Evolutionary conservation across 2,888 invertebrate genomes (phyloP).

Genomic region (Ditylenchus weischeri): DNA sequence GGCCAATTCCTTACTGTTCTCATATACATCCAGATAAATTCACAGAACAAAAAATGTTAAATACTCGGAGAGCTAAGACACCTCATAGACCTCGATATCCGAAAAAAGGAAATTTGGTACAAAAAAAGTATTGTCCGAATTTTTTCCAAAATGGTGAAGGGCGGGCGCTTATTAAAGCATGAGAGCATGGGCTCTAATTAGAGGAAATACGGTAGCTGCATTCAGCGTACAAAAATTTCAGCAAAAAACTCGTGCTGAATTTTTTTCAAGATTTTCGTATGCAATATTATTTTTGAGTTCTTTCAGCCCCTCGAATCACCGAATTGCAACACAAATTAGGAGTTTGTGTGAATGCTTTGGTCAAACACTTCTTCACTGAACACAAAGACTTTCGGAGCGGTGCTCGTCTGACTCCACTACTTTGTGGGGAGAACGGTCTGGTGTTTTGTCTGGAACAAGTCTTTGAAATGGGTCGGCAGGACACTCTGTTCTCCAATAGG

Average conservation of each 20-base stretch:
- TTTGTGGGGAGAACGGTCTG: slow-evolving; percentile 91
- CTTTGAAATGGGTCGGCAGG: slow-evolving; percentile 88
- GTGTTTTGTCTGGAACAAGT: slow-evolving; percentile 89
- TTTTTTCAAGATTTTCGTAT: slow-evolving; percentile 18
- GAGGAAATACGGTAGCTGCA: too few species aligned
- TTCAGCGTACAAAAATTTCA: background rate
- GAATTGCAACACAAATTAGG: slow-evolving; percentile 71
- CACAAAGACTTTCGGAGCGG: slow-evolving; percentile 21
- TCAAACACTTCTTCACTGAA: slow-evolving; percentile 78
- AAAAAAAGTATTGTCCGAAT: too few species aligned
- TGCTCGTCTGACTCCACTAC: slow-evolving; percentile 73
- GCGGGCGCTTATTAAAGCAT: too few species aligned
- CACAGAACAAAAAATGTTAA: too few species aligned
- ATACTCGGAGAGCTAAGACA: too few species aligned
- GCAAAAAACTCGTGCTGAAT: background rate
- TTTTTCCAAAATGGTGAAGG: too few species aligned
- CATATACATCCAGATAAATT: too few species aligned
- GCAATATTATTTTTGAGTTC: background rate
- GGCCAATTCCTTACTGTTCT: too few species aligned
- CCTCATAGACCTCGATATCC: too few species aligned
- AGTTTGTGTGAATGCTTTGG: slow-evolving; percentile 91
- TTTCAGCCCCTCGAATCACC: slow-evolving; percentile 37
- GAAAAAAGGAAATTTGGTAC: too few species aligned
- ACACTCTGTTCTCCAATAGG: slow-evolving; percentile 77
- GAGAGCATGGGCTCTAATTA: too few species aligned